Percentiles rank a stretch among this genome's conserved stretches.
These are phyloP conservation scores for Neoitamus cyanurus DNA, from an alignment of 2,888 invertebrate species.

Conservation along the genomic window DNA sequence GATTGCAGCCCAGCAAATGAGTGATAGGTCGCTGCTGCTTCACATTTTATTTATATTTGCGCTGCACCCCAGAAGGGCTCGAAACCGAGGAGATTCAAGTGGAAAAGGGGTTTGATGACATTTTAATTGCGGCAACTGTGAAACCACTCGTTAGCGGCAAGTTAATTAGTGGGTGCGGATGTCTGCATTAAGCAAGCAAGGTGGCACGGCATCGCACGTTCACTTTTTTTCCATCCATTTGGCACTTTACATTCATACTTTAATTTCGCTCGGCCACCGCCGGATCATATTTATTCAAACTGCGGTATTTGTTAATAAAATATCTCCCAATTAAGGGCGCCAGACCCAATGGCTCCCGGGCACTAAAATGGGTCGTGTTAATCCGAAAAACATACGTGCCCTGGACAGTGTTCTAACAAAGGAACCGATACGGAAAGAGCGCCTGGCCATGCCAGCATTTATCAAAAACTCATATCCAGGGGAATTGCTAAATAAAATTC, in stretches of 20 bases:
- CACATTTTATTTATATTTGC: neutral
- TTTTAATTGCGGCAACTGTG: conserved; percentile 17
- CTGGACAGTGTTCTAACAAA: neutral
- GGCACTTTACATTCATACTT: neutral
- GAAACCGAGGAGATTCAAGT: neutral
- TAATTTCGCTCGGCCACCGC: neutral
- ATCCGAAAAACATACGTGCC: neutral
- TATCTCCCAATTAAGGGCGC: conserved; percentile 9
- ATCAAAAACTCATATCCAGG: conserved; percentile 25
- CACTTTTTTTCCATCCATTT: neutral
- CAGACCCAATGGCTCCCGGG: neutral
- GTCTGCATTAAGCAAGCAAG: conserved; percentile 25
- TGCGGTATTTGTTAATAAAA: conserved; percentile 28
- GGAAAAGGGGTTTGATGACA: conserved; percentile 31
- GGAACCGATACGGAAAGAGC: neutral
- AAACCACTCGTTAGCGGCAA: conserved; percentile 26
- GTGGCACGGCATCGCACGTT: neutral
- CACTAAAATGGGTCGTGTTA: neutral
- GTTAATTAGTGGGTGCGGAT: conserved; percentile 8
- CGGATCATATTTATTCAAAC: conserved; percentile 12
- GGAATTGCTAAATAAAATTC: neutral
- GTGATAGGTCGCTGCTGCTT: neutral
- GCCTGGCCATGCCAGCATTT: neutral
- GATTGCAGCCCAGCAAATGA: neutral
- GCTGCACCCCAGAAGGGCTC: neutral